Evolutionary conservation across 2,113 vertebrate species (phyloP), one percentile per base, ranked within the genome.

Genomic region (Nothobranchius furzeri): DNA sequence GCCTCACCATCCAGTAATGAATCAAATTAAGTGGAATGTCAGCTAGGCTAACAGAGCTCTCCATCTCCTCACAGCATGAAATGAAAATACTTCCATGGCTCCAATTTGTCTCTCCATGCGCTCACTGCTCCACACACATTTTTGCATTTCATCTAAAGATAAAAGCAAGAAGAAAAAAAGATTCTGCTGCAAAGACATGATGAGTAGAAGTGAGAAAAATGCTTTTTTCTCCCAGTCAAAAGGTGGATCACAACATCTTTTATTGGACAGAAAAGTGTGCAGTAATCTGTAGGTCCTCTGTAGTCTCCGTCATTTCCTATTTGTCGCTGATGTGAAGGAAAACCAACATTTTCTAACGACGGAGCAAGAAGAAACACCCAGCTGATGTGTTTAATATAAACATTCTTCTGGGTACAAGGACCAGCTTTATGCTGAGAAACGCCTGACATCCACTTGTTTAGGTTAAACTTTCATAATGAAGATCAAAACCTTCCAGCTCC

Each of bases 1-100:
- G 83, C 78, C 43, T 83, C 82, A 59, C 73, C 63, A 67, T 49
- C 15, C 76, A 79, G 77, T 90, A 91, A 90, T 91, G 88, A 87
- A 91, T 92, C 89, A 88, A 88, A 89, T 92, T 85, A 88, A 89
- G 83, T 90, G 86, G 82, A 90, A 88, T 88, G 85, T 90, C 88
- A 90, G 83, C 80, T 61, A 59, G 70, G 70, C 66, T 83, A 89
- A 91, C 87, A 81, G 68, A 84, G 79, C 64, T 74, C 78, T 81
- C 75, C 80, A 85, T 88, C 87, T 88, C 73, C 64, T 72, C 79
- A 15, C 76, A 74, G 81, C 81, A 85, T 71, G 73, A 86, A 87
- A 50, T 90, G 87, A 71, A 70, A 89, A 86, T 79, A 85, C 66
- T 77, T 85, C 71, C 76, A 76, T 68, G 73, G 64, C 71, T 82